Base-by-base conservation (phyloP, 2,113 vertebrate genomes). In the Charina bottae region DNA sequence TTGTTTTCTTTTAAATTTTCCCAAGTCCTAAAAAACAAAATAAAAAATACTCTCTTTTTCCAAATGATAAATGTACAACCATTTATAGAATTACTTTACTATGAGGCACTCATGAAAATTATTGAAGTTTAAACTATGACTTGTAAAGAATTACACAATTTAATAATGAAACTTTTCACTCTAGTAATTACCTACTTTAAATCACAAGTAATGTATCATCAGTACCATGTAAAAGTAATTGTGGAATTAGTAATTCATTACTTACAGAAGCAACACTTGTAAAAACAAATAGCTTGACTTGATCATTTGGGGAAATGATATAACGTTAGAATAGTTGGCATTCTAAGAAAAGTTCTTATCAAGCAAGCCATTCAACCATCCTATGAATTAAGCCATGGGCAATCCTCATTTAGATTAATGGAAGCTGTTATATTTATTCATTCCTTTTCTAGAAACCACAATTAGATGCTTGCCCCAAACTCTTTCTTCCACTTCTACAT, bases 221-320 rank as follows among this genome's bases (percentile, higher is more conserved):
- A 88, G 91, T 89, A 62, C 60, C 89, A 37, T 62, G 89, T 95
- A 83, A 94, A 96, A 92, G 62, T 88, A 95, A 94, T 95, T 95
- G 92, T 89, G 59, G 55, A 95, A 94, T 95, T 94, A 93, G 89
- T 90, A 94, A 95, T 94, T 94, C 85, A 91, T 95, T 94, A 93
- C 68, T 94, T 93, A 96, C 26, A 90, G 54, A 95, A 93, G 23
- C 84, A 60, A 91, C 49, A 9, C 19, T 94, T 53, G 78, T 26
- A 1, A 68, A 89, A 93, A 90, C 49, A 92, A 33, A 0, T 88
- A 62, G 90, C 37, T 92, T 33, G 92, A 86, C 92, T 93, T 90
- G 91, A 92, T 95, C 1, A 19, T 88, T 93, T 92, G 93, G 42
- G 11, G 7, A 72, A 90, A 88, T 26, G 1, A 83, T 3, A 46